These are phyloP conservation scores for Eutolmus rufibarbis DNA, from an alignment of 2,888 invertebrate genomes.

Conservation along the genomic window DNA sequence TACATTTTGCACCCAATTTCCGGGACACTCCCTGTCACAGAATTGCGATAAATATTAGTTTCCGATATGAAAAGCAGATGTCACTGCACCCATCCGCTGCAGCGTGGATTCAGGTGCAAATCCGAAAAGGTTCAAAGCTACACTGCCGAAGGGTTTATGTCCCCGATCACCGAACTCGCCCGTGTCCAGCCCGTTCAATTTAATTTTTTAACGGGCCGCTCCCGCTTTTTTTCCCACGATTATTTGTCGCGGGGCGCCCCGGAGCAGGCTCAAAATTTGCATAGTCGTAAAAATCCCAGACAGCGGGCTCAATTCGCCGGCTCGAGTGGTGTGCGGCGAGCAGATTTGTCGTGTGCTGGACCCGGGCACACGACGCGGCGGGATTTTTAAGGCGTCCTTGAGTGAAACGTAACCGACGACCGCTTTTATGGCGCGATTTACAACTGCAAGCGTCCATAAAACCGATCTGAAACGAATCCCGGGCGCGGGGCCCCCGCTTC, in stretches of 20 bases:
- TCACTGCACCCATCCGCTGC: slow-evolving; percentile 34
- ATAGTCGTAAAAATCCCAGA: neutral
- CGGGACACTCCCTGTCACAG: neutral
- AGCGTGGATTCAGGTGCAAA: slow-evolving; percentile 8
- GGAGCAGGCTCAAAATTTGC: neutral
- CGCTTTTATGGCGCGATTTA: slow-evolving; percentile 44
- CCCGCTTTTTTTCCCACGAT: neutral
- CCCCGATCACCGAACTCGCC: neutral
- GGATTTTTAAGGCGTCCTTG: slow-evolving; percentile 7
- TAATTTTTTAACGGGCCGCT: neutral
- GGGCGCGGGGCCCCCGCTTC: neutral
- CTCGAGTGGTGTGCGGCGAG: neutral
- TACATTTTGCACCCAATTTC: neutral
- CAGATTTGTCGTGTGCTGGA: neutral
- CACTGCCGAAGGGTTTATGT: slow-evolving; percentile 4
- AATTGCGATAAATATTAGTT: neutral
- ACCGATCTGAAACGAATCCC: slow-evolving; percentile 32
- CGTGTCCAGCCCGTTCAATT: neutral
- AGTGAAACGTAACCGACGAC: slow-evolving; percentile 30
- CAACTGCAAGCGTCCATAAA: slow-evolving; percentile 46
- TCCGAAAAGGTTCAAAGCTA: slow-evolving; percentile 31
- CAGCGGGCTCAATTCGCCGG: neutral
- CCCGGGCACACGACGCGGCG: neutral
- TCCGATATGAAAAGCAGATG: slow-evolving; percentile 35
- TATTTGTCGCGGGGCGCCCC: neutral